Evolutionary conservation across 2,797 vertebrate species (phyloP).

Genomic region (Peromyscus eremicus): DNA sequence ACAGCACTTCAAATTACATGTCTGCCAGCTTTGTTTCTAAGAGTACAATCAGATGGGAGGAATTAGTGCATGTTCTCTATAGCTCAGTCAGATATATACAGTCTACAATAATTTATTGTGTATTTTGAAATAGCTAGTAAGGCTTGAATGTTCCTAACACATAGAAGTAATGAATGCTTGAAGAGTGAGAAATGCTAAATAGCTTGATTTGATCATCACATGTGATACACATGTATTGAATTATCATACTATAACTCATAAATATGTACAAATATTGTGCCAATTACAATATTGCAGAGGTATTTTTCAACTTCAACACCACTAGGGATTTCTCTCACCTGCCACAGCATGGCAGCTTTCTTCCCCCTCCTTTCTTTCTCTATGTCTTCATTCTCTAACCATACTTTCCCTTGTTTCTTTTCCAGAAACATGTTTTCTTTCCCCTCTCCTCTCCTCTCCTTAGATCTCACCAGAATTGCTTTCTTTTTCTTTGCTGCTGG

Average conservation of each 20-base stretch:
- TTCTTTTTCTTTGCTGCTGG: neutral
- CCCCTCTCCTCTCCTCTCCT: neutral
- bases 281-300: neutral
- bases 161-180: neutral
- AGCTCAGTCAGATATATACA: neutral
- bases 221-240: neutral
- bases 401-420: neutral
- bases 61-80: neutral
- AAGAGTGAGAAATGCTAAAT: neutral
- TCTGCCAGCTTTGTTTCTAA: neutral
- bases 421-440: neutral
- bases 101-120: neutral
- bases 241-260: neutral
- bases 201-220: neutral
- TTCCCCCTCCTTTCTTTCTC: neutral
- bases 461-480: neutral
- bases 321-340: neutral
- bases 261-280: slow-evolving; percentile 10
- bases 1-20: neutral
- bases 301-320: neutral
- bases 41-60: neutral
- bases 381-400: neutral
- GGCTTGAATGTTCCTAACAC: neutral
- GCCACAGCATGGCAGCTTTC: too few relatives aligned
- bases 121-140: neutral